A percentile compares a stretch with the other conserved stretches of the same genome.
phyloP scores from a whole-genome alignment of 2,888 invertebrate genomes.

The Platynereis dumerilii region DNA sequence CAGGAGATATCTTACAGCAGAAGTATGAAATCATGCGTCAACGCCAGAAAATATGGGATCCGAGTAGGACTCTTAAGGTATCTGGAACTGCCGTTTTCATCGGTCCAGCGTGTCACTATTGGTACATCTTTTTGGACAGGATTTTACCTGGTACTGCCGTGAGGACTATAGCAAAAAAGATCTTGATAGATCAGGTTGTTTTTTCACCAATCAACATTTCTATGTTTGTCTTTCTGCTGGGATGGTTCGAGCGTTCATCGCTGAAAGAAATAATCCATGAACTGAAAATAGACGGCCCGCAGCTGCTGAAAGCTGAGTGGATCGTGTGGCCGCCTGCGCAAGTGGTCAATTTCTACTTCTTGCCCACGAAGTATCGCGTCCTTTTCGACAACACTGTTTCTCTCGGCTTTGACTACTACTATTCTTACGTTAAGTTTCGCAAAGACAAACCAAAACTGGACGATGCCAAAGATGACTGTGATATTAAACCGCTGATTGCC shows the following conservation, averaged over 20 bases:
- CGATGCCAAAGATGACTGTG: constrained; percentile 18
- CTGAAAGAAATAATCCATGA: constrained; percentile 65
- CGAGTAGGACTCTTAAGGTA: constrained; percentile 76
- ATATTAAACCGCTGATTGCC: too few species aligned
- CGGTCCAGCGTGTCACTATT: constrained; percentile 83
- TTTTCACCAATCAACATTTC: constrained; percentile 82
- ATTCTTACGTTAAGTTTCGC: constrained; percentile 51
- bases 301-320: constrained; percentile 85
- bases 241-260: constrained; percentile 72
- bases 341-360: constrained; percentile 86
- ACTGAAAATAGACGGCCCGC: constrained; percentile 75
- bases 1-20: constrained; percentile 83
- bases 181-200: constrained; percentile 81
- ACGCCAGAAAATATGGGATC: constrained; percentile 53
- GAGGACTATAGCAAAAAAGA: constrained; percentile 71
- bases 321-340: constrained; percentile 92
- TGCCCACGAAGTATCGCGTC: constrained; percentile 83
- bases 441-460: constrained; percentile 27
- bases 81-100: constrained; percentile 77
- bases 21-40: constrained; percentile 70
- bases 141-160: constrained; percentile 75
- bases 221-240: constrained; percentile 79
- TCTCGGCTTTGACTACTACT: constrained; percentile 56
- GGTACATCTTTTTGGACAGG: constrained; percentile 81
- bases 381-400: constrained; percentile 69